Evolutionary conservation across 2,113 vertebrate species (phyloP).

Genomic region (Cercocebus atys): DNA sequence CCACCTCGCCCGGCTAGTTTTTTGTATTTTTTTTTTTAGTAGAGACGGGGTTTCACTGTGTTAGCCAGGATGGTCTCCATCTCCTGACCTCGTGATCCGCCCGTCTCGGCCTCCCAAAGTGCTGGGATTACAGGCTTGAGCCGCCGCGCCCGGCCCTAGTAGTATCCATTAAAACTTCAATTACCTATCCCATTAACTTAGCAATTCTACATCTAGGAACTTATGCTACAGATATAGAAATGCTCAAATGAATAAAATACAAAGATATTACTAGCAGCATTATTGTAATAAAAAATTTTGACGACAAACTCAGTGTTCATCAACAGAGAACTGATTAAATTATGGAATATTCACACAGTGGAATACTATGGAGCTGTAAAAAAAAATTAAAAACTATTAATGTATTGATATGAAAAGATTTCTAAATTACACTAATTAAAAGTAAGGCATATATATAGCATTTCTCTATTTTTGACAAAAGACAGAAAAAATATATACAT

Average conservation of each 20-base stretch:
- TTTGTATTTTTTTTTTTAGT: too few species aligned
- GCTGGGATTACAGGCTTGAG: too few species aligned
- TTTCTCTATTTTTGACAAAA: neutral
- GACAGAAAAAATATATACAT: neutral
- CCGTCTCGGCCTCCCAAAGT: too few species aligned
- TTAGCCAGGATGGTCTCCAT: too few species aligned
- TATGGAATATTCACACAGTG: neutral
- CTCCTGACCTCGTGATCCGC: too few species aligned
- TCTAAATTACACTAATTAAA: conserved; percentile 21
- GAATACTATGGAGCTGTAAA: neutral
- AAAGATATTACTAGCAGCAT: neutral
- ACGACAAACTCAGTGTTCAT: neutral
- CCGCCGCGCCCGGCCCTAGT: neutral
- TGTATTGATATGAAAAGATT: neutral
- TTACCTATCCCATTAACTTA: neutral
- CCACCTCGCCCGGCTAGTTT: too few species aligned
- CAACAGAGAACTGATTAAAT: neutral
- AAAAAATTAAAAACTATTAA: neutral
- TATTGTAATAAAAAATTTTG: neutral
- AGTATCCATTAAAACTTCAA: neutral
- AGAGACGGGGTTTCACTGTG: too few species aligned
- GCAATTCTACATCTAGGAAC: conserved; percentile 13
- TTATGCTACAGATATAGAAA: neutral
- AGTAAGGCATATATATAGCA: neutral
- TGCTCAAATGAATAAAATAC: neutral